A percentile compares a stretch with the other conserved stretches of the same genome.
Conservation (phyloP, 2,888 invertebrate species). For the Pachymerium ferrugineum region DNA sequence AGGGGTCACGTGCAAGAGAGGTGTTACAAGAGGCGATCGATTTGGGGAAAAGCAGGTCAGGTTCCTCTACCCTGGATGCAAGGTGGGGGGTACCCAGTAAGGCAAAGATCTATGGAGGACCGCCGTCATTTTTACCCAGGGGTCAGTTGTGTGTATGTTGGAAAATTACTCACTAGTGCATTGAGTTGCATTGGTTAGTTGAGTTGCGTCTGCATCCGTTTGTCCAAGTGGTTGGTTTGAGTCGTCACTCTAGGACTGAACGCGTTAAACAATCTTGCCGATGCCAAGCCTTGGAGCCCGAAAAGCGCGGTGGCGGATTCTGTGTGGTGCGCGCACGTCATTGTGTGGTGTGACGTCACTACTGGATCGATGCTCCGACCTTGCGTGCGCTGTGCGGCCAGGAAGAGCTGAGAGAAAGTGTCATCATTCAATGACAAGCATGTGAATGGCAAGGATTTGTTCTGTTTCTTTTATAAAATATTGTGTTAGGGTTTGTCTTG, state of each 20-base stretch:
- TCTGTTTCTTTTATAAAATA: too few species aligned
- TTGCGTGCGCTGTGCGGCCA: constrained; percentile 19
- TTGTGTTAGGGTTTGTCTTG: too few species aligned
- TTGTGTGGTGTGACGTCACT: constrained; percentile 14
- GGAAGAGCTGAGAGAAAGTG: constrained; percentile 14
- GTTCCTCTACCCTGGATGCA: constrained; percentile 20
- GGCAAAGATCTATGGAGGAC: constrained; percentile 21
- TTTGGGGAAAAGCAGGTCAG: constrained; percentile 21
- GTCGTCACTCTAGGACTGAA: constrained; percentile 5
- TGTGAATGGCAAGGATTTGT: not conserved
- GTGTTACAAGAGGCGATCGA: not conserved
- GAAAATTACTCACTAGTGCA: constrained; percentile 10
- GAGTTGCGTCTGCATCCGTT: constrained; percentile 4
- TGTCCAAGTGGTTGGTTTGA: not conserved
- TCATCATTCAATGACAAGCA: not conserved
- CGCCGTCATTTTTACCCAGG: constrained; percentile 24
- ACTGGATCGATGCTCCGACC: constrained; percentile 14
- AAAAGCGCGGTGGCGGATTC: constrained; percentile 25
- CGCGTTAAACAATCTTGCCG: constrained; percentile 20
- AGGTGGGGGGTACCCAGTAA: constrained; percentile 5
- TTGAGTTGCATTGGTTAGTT: constrained; percentile 16
- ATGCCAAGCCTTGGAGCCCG: constrained; percentile 20
- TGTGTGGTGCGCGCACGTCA: constrained; percentile 25
- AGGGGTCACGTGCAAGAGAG: constrained; percentile 20
- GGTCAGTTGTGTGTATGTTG: not conserved